Evolutionary conservation across 92 coral and sea anemone species (phyloP), one percentile per base, ranked within the genome.

Genomic region (Palythoa grandiflora): DNA sequence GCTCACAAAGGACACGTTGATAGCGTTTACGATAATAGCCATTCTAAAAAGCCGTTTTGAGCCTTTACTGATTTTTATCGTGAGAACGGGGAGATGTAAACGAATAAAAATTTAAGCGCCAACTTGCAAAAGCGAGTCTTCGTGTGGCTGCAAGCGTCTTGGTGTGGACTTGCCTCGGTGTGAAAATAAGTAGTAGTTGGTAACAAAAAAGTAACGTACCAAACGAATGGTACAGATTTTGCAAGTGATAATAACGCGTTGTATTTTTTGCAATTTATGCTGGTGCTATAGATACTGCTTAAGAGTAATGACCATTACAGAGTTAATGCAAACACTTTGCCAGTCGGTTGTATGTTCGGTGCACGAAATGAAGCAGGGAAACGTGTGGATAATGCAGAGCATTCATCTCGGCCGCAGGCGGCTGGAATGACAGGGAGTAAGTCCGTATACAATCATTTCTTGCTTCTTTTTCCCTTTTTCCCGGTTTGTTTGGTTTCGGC

Each of bases 391-490:
- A 59, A 21, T 2, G 51, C 50, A 9, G 38, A 47, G 0, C 66
- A 2, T 21, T 10, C 61, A 4, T 5, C 70, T 60, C 37, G 48
- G 52, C 83, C 71, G 83, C 83, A n/a, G 83, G 83, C 83, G 71
- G 83, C 28, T 13, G 5, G 70, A 78, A 78, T 9, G 40, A 40
- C n/a, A 19, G 48, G 12, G 5, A 44, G 50, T 37, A 20, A 36
- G 35, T 37, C 44, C 16, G 76, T 21, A 39, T 2, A 37, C 8
- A 77, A 37, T 50, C 44, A 16, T 13, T 73, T 73, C 39, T 7
- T 73, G 9, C 11, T 11, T 21, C n/a, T 20, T 17, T n/a, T 15
- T 11, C 65, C 65, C 28, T 13, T 20, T 17, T n/a, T 15, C 19
- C 65, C 65, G 5, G 16, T 59, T 59, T 59, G 14, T 59, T 59